phyloP scores from a whole-genome alignment of 2,888 invertebrate species.

The Noctua janthina region DNA sequence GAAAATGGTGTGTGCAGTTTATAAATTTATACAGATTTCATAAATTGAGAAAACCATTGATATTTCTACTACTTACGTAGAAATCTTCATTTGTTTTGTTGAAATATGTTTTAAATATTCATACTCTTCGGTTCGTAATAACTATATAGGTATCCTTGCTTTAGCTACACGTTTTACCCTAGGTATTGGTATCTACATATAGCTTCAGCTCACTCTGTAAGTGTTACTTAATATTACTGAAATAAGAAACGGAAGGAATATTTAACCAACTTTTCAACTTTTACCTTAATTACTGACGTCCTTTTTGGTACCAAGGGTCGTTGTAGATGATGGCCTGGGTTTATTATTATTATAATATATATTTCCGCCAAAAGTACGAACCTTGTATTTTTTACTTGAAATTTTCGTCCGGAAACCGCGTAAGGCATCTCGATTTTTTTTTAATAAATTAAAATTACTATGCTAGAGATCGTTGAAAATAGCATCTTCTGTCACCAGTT shows the following conservation, averaged over 20 bases:
- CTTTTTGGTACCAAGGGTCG: neutral
- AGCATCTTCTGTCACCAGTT: neutral
- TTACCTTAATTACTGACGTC: neutral
- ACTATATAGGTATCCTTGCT: no score
- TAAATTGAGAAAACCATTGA: no score
- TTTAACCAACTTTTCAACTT: slow-evolving; percentile 4
- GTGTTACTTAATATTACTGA: neutral
- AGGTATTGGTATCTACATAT: neutral
- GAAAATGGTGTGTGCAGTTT: neutral
- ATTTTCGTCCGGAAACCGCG: neutral
- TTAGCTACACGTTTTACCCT: neutral
- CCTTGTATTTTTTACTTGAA: neutral
- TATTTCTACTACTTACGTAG: neutral
- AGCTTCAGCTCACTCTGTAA: neutral
- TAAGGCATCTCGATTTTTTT: neutral
- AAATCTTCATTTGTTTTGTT: neutral
- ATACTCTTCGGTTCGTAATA: neutral
- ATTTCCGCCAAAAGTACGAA: neutral
- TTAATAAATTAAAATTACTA: neutral
- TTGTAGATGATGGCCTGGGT: neutral
- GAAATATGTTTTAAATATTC: neutral
- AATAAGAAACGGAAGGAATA: neutral
- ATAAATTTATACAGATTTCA: no score
- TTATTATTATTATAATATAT: no score
- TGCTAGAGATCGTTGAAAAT: neutral